These are phyloP conservation scores for Myrmecophaga tridactyla DNA, from an alignment of 2,113 vertebrate genomes.

Conservation along the genomic window DNA sequence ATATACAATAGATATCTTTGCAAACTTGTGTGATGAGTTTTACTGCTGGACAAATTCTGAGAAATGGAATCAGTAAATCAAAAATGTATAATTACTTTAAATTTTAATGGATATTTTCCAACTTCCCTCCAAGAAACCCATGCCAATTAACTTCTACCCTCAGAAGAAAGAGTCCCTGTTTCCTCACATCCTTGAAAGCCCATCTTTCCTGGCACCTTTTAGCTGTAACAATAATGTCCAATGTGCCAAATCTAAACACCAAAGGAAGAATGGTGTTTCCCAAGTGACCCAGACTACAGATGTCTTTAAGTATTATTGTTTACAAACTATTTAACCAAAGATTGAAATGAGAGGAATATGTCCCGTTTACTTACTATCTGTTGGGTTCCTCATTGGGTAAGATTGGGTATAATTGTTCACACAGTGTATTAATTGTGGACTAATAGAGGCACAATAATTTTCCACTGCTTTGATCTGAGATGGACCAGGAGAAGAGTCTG, in stretches of 20 bases:
- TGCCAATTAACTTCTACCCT: not conserved
- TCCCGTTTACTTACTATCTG: constrained; percentile 91
- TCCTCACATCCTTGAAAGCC: not conserved
- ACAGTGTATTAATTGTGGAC: constrained; percentile 92
- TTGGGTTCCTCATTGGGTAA: constrained; percentile 95
- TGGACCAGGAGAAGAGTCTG: constrained; percentile 95
- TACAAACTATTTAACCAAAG: constrained; percentile 10
- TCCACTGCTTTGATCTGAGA: constrained; percentile 97
- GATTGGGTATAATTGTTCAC: constrained; percentile 98
- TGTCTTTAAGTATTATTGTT: not conserved
- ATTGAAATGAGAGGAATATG: not conserved
- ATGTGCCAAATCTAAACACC: constrained; percentile 26
- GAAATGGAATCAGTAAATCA: constrained; percentile 4
- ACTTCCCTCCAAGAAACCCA: not conserved
- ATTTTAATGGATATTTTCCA: constrained; percentile 14
- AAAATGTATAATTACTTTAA: constrained; percentile 37
- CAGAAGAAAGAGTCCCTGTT: not conserved
- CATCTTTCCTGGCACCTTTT: not conserved
- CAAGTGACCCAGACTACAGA: not conserved
- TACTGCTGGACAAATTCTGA: constrained; percentile 29
- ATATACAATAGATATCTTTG: not conserved
- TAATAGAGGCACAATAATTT: constrained; percentile 94
- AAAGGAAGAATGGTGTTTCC: not conserved
- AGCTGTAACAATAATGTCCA: constrained; percentile 27
- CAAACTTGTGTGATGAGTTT: constrained; percentile 18